Percentiles rank a stretch among this genome's conserved stretches.
phyloP scores from a whole-genome alignment of 2,113 vertebrate genomes.

The Nerophis ophidion region DNA sequence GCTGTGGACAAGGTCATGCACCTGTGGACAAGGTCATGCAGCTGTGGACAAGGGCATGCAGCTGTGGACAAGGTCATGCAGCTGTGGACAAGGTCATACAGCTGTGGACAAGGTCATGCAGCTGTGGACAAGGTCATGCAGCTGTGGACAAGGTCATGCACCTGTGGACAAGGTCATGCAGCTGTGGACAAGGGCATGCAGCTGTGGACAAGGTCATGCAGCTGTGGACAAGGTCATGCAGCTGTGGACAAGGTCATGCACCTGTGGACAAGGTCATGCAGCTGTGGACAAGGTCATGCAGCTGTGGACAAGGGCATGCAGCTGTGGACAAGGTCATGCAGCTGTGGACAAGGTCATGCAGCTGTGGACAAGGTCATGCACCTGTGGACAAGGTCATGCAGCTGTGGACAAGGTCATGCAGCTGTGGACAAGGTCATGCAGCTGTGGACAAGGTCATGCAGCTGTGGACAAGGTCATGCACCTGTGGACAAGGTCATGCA shows the following conservation, averaged over 20 bases:
- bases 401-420: conserved; percentile 4
- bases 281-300: conserved; percentile 4
- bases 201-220: conserved; percentile 4
- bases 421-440: conserved; percentile 4
- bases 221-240: conserved; percentile 4
- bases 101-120: conserved; percentile 4
- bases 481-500: conserved; percentile 5
- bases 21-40: conserved; percentile 5
- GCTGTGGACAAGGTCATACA: conserved; percentile 5
- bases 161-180: conserved; percentile 5
- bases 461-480: conserved; percentile 4
- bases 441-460: conserved; percentile 4
- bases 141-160: conserved; percentile 4
- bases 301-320: conserved; percentile 3
- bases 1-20: conserved; percentile 4
- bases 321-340: conserved; percentile 4
- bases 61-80: conserved; percentile 4
- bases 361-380: conserved; percentile 3
- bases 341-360: conserved; percentile 4
- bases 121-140: conserved; percentile 4
- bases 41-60: conserved; percentile 3
- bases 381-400: too few relatives aligned
- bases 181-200: conserved; percentile 3
- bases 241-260: conserved; percentile 3
- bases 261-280: too few relatives aligned